Evolutionary conservation across 1,140 invertebrate species (phyloP), one percentile per base, ranked within the genome.

Genomic region (Spodoptera litura): DNA sequence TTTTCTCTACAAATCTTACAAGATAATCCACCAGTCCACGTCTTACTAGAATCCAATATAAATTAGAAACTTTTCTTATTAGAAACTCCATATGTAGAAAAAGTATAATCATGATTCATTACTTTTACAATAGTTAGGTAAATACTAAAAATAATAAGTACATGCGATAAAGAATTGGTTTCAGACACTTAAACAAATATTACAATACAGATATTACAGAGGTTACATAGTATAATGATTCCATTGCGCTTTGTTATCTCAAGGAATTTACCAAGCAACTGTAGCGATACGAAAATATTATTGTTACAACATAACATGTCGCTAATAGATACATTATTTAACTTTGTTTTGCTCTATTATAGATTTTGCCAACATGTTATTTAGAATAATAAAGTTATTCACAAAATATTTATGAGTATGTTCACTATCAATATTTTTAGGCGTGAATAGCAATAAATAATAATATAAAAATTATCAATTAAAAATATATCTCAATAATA

Each of bases 401-500:
- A 44, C 38, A 44, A 44, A 44, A 44, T 44, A 44, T 6, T 44
- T 44, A 44, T 4, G 38, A 8, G 0, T 44, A 44, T 8, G 9
- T 44, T 8, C 6, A 10, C 4, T 44, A 44, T 44, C 38, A 2
- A 44, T 0, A 8, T 44, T 8, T 9, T 9, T 44, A 44, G 0
- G 4, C 38, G 8, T 8, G 38, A 44, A 44, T 44, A 44, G 38
- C 38, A 44, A 61, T 61, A 61, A 61, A 61, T 31, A 61, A 25
- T 11, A 31, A 52, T 70, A 53, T 9, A 75, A 61, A 62, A 62
- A 74, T 25, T 35, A 64, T 35, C 49, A 62, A 75, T 62, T 64
- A 75, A 49, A 61, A 64, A 64, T 62, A 75, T 75, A 53, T 75
- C 49, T 52, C 25, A 51, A 75, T 75, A 13, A 58, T 85, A 56